Evolutionary conservation across 2,888 invertebrate species (phyloP).

Genomic region (Mimas tiliae): DNA sequence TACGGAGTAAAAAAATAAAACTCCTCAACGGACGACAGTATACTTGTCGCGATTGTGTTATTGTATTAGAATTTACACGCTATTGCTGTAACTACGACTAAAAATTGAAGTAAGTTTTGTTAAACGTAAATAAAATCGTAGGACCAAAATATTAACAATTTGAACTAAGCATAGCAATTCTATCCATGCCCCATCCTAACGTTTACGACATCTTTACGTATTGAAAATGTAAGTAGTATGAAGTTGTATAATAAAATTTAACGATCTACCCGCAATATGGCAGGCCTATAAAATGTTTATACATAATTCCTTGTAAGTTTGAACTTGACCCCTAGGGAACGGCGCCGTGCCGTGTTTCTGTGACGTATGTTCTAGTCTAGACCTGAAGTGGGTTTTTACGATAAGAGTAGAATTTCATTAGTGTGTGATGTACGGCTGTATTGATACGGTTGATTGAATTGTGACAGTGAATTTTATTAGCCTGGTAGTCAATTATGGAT

Average conservation of each 20-base stretch:
- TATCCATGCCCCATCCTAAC: background rate
- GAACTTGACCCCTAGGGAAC: background rate
- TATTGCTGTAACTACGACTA: too few species aligned
- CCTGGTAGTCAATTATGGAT: too few species aligned
- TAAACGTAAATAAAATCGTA: too few species aligned
- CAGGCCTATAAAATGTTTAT: slow-evolving; percentile 14
- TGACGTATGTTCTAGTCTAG: slow-evolving; percentile 9
- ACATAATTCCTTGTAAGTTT: background rate
- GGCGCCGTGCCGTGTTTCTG: slow-evolving; percentile 7
- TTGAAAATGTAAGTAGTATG: background rate
- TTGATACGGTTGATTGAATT: background rate
- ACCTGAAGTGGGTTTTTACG: slow-evolving; percentile 4
- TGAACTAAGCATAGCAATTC: background rate
- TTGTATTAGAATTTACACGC: too few species aligned
- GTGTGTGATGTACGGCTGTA: background rate
- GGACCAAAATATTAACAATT: too few species aligned
- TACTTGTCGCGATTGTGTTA: too few species aligned
- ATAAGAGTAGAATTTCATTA: slow-evolving; percentile 18
- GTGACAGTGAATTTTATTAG: background rate
- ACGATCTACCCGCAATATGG: slow-evolving; percentile 9
- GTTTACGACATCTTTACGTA: background rate
- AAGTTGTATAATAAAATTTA: slow-evolving; percentile 15
- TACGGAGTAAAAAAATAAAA: too few species aligned
- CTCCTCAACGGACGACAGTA: too few species aligned
- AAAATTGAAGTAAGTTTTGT: too few species aligned